Base-by-base conservation (phyloP, 2,888 invertebrate species). In the Melanargia galathea region DNA sequence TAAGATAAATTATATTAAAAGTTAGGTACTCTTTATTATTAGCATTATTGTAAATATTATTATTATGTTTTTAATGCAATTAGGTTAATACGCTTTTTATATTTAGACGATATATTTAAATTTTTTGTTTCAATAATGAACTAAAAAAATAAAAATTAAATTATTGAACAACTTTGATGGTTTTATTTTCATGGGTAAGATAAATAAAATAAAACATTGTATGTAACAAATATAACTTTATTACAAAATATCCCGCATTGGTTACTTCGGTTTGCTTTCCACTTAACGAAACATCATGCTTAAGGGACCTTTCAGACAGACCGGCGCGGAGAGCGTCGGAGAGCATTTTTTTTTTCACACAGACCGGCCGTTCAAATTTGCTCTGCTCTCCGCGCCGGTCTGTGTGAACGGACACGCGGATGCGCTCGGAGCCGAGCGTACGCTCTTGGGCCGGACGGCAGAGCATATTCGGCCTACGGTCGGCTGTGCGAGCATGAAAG, bases 81-180 rank as follows among this genome's bases (percentile, higher is more conserved):
- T 84, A 83, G 82, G 70, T 66, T 73, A 79, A 67, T 78, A 82
- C 71, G 87, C 86, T 84, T 86, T 84, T 81, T 84, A 82, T 75
- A 75, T 78, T 74, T 75, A 82, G 80, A 78, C 74, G 70, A 79
- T 82, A 77, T 78, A 82, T 78, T 77, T 76, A 74, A 75, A 75
- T 70, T 71, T 78, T 78, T 83, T 84, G 84, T 83, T 78, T 79
- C 71, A 71, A 78, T 75, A 20, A 45, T 20, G 45, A 45, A 13
- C 80, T 68, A 71, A 78, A 78, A 71, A 78, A 78, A 82, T 79
- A 81, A 82, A 81, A 75, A 75, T 80, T 86, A 87, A 87, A 85
- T 86, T 88, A 87, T 87, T 87, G 85, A 86, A 82, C 79, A 82
- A 82, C 74, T 75, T 54, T 63, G 46, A 55, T 64, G 66, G 52